Percentiles rank a stretch among this genome's conserved stretches.
Evolutionary conservation across 1,140 invertebrate genomes (phyloP).

Genomic region (Bombus superbus): DNA sequence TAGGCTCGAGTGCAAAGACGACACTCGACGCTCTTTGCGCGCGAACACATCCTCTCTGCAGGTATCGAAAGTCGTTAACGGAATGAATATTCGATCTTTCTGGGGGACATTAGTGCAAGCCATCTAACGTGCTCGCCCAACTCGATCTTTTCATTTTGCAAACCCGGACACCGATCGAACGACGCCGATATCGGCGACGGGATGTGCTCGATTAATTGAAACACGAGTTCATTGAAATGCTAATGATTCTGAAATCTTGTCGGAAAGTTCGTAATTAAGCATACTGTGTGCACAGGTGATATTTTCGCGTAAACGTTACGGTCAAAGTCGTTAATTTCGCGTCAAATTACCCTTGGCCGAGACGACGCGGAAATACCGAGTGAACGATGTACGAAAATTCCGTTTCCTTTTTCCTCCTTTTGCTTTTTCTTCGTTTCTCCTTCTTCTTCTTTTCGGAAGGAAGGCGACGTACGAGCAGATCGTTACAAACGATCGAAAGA

Average conservation of each 20-base stretch:
- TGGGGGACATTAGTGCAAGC: slow-evolving; percentile 23
- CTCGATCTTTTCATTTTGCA: slow-evolving; percentile 8
- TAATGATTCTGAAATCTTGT: not conserved
- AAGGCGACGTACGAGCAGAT: not conserved
- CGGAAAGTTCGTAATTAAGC: not conserved
- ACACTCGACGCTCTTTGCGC: not conserved
- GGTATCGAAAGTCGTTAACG: slow-evolving; percentile 12
- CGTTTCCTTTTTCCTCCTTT: not conserved
- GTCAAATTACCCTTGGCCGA: not conserved
- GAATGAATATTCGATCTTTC: slow-evolving; percentile 57
- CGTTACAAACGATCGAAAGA: slow-evolving; percentile 7
- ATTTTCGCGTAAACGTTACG: not conserved
- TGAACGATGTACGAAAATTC: not conserved
- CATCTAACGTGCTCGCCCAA: not conserved
- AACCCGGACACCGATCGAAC: not conserved
- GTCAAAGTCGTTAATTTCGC: not conserved
- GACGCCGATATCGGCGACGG: not conserved
- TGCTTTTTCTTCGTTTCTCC: not conserved
- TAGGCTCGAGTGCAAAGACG: not conserved
- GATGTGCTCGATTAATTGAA: not conserved
- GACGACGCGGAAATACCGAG: not conserved
- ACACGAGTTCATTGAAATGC: not conserved
- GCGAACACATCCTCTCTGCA: not conserved
- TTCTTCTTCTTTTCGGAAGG: too few relatives aligned
- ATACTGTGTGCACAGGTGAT: not conserved